Conservation (phyloP, 2,113 vertebrate genomes). For the Sapayoa aenigma region DNA sequence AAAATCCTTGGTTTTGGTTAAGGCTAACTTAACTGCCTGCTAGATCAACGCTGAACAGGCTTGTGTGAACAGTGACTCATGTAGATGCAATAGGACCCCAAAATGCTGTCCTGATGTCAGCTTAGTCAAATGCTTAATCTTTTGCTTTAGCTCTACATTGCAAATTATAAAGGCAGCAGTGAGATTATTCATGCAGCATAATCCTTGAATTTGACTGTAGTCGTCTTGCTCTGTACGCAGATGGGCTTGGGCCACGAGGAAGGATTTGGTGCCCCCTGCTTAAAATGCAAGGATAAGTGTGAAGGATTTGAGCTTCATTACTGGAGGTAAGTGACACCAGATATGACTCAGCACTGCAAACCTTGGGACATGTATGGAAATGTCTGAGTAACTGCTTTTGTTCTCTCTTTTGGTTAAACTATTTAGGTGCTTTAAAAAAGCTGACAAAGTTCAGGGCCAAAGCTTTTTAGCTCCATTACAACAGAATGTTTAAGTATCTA, state of each 20-base stretch:
- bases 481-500: neutral
- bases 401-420: neutral
- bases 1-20: neutral
- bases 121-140: neutral
- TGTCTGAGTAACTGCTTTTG: neutral
- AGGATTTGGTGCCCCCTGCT: conserved; percentile 90
- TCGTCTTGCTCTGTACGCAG: conserved; percentile 69
- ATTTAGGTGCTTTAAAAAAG: neutral
- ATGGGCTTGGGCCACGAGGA: conserved; percentile 95
- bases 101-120: neutral
- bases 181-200: neutral
- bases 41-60: neutral
- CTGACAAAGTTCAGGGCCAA: neutral
- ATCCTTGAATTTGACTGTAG: neutral
- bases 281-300: conserved; percentile 97
- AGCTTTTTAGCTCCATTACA: neutral
- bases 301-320: conserved; percentile 97
- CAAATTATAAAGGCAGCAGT: neutral
- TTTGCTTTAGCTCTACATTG: neutral
- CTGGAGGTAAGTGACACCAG: conserved; percentile 87
- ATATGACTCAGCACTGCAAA: neutral
- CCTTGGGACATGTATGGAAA: neutral
- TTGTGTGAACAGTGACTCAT: neutral
- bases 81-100: neutral
- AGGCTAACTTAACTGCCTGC: neutral